A percentile compares a stretch with the other conserved stretches of the same genome.
Evolutionary conservation across 2,888 invertebrate species (phyloP).

Genomic region (Arrhopalites spinosus): DNA sequence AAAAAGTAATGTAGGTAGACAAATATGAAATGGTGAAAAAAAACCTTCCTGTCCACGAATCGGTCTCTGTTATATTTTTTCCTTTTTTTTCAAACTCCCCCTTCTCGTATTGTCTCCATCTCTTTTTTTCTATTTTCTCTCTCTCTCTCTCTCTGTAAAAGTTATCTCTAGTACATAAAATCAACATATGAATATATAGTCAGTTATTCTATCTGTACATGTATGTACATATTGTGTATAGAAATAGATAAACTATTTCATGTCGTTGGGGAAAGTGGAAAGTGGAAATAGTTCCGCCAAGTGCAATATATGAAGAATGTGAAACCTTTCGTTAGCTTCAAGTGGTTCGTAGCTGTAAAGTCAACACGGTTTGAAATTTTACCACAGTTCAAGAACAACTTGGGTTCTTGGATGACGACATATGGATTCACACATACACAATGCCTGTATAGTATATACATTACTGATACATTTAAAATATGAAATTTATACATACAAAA

Average conservation of each 20-base stretch:
- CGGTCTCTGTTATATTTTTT: slow-evolving; percentile 3
- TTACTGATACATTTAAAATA: no score
- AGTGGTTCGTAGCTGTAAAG: slow-evolving; percentile 6
- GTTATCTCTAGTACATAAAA: slow-evolving; percentile 7
- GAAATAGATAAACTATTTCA: not conserved
- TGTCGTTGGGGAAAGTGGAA: not conserved
- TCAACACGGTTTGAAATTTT: slow-evolving; percentile 20
- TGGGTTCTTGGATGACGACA: not conserved
- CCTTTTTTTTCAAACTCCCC: slow-evolving; percentile 4
- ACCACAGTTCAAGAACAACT: slow-evolving; percentile 21
- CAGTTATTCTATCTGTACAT: not conserved
- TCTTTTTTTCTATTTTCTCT: slow-evolving; percentile 11
- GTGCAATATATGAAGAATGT: slow-evolving; percentile 35
- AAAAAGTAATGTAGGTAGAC: not conserved
- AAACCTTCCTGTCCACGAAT: slow-evolving; percentile 28
- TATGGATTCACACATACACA: no score
- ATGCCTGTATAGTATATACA: no score
- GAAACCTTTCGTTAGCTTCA: slow-evolving; percentile 30
- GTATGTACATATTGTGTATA: no score
- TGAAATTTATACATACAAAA: no score
- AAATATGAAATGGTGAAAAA: slow-evolving; percentile 28
- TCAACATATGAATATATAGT: slow-evolving; percentile 18
- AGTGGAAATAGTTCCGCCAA: slow-evolving; percentile 32
- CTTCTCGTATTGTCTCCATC: slow-evolving; percentile 8
- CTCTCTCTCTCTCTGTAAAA: slow-evolving; percentile 9